Evolutionary conservation across 2,888 invertebrate genomes (phyloP).

Genomic region (Scotopteryx bipunctaria): DNA sequence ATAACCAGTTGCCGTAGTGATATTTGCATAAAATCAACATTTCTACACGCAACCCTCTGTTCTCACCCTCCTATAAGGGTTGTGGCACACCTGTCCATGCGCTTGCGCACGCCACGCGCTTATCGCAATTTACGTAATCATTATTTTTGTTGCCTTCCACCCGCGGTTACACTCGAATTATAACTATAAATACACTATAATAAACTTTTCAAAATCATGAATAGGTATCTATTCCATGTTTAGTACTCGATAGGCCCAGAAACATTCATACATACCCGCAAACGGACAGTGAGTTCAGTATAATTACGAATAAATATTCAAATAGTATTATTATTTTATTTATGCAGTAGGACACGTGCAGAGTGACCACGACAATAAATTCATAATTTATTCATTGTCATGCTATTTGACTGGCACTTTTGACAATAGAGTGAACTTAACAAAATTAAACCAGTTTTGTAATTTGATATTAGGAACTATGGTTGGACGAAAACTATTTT

Average conservation of each 20-base stretch:
- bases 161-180: too few relatives aligned
- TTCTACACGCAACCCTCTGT: conserved; percentile 42
- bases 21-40: conserved; percentile 35
- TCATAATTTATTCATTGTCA: conserved; percentile 36
- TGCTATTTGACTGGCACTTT: conserved; percentile 25
- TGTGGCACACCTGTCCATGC: conserved; percentile 48
- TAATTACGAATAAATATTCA: conserved; percentile 9
- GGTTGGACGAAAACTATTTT: too few relatives aligned
- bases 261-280: too few relatives aligned
- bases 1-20: conserved; percentile 9
- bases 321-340: conserved; percentile 39
- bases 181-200: too few relatives aligned
- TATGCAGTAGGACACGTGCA: conserved; percentile 41
- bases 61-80: conserved; percentile 44
- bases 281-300: conserved; percentile 6
- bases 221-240: too few relatives aligned
- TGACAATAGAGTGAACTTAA: not conserved
- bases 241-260: too few relatives aligned
- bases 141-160: too few relatives aligned
- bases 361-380: conserved; percentile 33
- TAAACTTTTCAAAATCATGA: too few relatives aligned
- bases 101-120: conserved; percentile 54
- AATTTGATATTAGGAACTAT: too few relatives aligned
- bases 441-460: not conserved
- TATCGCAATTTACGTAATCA: conserved; percentile 45